These are phyloP conservation scores for Mycteria americana DNA, from an alignment of 2,797 vertebrate genomes.

Conservation along the genomic window DNA sequence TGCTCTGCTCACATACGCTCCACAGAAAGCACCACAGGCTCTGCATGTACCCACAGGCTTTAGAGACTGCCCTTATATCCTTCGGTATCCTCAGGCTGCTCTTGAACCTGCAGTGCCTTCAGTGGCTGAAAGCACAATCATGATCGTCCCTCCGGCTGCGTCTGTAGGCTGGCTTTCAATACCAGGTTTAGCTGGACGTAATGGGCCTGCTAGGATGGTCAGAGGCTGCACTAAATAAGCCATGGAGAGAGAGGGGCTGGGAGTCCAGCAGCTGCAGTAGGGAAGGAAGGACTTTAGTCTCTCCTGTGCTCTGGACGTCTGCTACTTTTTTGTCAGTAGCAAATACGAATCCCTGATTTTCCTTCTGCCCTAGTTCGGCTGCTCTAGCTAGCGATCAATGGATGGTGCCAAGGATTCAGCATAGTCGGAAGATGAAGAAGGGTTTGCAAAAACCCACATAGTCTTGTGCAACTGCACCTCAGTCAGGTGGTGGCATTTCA, in stretches of 20 bases:
- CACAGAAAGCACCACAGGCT: background rate
- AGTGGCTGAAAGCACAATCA: background rate
- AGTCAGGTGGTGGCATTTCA: background rate
- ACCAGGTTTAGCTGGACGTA: accelerated
- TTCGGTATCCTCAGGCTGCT: background rate
- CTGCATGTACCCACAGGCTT: background rate
- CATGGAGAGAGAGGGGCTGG: too few species aligned
- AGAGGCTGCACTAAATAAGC: background rate
- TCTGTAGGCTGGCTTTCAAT: background rate
- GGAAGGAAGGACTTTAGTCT: background rate
- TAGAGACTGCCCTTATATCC: background rate
- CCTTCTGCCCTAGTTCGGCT: background rate
- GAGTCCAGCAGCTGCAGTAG: background rate
- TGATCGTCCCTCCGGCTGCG: accelerated
- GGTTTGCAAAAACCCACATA: background rate
- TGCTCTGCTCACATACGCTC: background rate
- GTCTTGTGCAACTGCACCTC: background rate
- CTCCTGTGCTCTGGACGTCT: background rate
- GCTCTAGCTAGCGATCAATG: background rate
- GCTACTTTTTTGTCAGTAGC: background rate
- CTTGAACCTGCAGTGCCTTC: background rate
- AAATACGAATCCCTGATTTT: background rate
- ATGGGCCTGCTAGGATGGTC: background rate
- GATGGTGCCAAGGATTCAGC: background rate
- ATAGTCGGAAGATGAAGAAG: background rate